Percentiles rank a stretch among this genome's conserved stretches.
phyloP scores from a whole-genome alignment of 1,140 invertebrate genomes.

The Lethrus apterus region DNA sequence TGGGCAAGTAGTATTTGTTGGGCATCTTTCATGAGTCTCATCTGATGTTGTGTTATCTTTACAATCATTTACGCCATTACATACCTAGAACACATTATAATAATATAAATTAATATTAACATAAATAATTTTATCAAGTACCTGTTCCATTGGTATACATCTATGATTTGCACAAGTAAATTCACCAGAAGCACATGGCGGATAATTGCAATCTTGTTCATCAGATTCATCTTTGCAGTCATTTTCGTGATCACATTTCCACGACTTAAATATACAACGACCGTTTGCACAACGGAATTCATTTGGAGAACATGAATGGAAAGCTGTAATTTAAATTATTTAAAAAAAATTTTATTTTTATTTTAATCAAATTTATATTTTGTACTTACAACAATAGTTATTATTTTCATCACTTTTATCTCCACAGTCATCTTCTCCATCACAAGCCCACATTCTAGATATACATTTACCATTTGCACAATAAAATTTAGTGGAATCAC shows the following conservation, averaged over 20 bases:
- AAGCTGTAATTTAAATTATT: slow-evolving; percentile 49
- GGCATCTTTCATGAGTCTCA: slow-evolving; percentile 80
- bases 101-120: neutral
- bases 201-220: slow-evolving; percentile 85
- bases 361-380: neutral
- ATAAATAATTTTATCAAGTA: slow-evolving; percentile 25
- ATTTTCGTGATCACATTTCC: slow-evolving; percentile 92
- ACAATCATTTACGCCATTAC: slow-evolving; percentile 91
- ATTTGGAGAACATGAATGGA: slow-evolving; percentile 85
- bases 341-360: slow-evolving; percentile 3
- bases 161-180: slow-evolving; percentile 89
- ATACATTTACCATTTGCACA: slow-evolving; percentile 94
- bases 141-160: slow-evolving; percentile 77
- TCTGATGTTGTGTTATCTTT: slow-evolving; percentile 89
- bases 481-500: slow-evolving; percentile 83
- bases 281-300: slow-evolving; percentile 94
- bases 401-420: slow-evolving; percentile 90
- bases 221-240: slow-evolving; percentile 92
- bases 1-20: slow-evolving; percentile 79
- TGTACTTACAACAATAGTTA: slow-evolving; percentile 77
- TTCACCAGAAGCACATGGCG: slow-evolving; percentile 82
- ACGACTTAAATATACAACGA: slow-evolving; percentile 89
- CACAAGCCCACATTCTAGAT: slow-evolving; percentile 92
- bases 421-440: slow-evolving; percentile 90
- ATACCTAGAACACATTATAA: slow-evolving; percentile 51